Evolutionary conservation across 1,140 invertebrate genomes (phyloP), one percentile per base, ranked within the genome.

Genomic region (Caenorhabditis tropicalis): DNA sequence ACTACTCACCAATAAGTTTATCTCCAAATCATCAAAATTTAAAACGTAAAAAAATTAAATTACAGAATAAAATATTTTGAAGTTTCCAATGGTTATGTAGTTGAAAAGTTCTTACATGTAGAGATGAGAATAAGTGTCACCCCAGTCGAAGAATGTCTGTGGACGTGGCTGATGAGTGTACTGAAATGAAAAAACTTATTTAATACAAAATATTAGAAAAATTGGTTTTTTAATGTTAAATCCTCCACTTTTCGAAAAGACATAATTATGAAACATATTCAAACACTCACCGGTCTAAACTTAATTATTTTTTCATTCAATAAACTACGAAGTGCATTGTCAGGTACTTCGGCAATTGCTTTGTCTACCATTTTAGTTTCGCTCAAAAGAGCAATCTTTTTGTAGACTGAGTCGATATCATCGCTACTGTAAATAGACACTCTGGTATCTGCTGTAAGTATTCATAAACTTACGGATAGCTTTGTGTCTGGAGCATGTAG

Each of bases 401-500:
- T 39, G 65, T 43, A 74, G n/a, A 74, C n/a, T 46, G 65, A 36
- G 33, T 74, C 65, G 24, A 74, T 74, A 24, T 74, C 65, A 74
- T 5, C 33, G 9, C 29, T 43, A 43, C 65, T 74, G 65, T 27
- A 43, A 74, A 24, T 10, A 24, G 10, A 74, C 36, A 43, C 21
- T 6, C 43, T 74, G 15, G 6, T 3, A 10, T 1, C 36, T 24
- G 0, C 4, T 33, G 31, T 2, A 19, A 6, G 9, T 6, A 21
- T 24, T n/a, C 16, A 19, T 27, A 12, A 7, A 74, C 65, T 74
- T 10, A 74, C 65, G 65, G 15, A 29, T 74, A 74, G 29, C 29
- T 21, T n/a, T 74, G 65, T 12, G 65, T 12, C 16, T 43, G 65
- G 24, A 74, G 65, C 2, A 74, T 33, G n/a, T 74, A 74, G 36